Percentiles rank a stretch among this genome's conserved stretches.
These are phyloP conservation scores for Rhinoderma darwinii DNA, from an alignment of 2,113 vertebrate genomes.

Conservation along the genomic window DNA sequence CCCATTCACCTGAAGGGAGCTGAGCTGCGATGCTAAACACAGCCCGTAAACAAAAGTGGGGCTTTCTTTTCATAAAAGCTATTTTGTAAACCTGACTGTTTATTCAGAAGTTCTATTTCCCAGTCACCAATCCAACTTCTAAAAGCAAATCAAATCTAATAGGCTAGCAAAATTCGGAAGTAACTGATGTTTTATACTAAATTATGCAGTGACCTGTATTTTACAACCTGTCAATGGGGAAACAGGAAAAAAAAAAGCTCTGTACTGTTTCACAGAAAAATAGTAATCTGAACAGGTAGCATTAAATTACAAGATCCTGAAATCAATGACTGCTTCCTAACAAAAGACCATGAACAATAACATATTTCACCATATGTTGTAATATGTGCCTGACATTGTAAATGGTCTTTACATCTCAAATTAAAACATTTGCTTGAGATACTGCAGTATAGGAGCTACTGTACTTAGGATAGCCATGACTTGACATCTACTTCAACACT, in stretches of 20 bases:
- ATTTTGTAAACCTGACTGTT: not conserved
- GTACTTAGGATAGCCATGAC: not conserved
- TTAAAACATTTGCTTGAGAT: not conserved
- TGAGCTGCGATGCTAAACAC: no score
- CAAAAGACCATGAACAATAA: not conserved
- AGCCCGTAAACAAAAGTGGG: not conserved
- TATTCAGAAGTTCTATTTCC: no score
- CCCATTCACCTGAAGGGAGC: no score
- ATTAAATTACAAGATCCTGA: not conserved
- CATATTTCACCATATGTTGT: not conserved
- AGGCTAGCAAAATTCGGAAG: not conserved
- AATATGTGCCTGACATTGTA: not conserved
- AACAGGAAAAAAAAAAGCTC: not conserved
- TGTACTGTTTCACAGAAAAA: constrained; percentile 24
- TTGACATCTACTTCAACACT: not conserved
- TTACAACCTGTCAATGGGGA: not conserved
- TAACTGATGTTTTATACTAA: not conserved
- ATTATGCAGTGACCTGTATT: not conserved
- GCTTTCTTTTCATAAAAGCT: not conserved
- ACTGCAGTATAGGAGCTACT: not conserved
- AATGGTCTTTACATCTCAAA: not conserved
- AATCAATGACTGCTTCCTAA: not conserved
- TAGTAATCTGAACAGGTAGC: not conserved
- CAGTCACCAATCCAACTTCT: not conserved
- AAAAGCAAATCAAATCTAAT: not conserved